These are phyloP conservation scores for Trogon surrucura DNA, from an alignment of 2,113 vertebrate species.

Conservation along the genomic window DNA sequence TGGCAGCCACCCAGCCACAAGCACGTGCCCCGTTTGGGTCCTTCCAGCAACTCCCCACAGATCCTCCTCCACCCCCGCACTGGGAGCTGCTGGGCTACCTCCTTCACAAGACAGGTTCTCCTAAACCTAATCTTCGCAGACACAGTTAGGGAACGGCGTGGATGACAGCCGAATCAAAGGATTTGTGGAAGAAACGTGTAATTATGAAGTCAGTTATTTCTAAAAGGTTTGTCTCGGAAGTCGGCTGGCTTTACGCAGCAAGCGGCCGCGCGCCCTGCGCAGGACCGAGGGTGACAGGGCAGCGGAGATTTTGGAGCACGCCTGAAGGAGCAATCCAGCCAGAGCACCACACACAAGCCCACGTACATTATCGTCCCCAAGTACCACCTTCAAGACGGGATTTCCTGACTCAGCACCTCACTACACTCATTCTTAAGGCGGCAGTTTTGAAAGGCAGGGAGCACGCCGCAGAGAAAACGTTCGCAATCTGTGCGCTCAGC, in stretches of 20 bases:
- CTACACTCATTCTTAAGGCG: not conserved
- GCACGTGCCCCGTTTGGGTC: not conserved
- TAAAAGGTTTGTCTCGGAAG: not conserved
- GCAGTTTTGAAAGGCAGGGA: not conserved
- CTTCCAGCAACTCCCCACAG: not conserved
- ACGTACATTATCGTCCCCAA: fast-evolving
- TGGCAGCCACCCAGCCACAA: not conserved
- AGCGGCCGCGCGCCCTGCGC: fast-evolving
- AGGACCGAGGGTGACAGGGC: fast-evolving
- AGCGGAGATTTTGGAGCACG: not conserved
- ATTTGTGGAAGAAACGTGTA: not conserved
- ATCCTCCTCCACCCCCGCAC: not conserved
- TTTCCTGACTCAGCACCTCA: not conserved
- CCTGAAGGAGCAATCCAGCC: not conserved
- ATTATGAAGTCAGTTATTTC: not conserved
- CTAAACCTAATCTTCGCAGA: not conserved
- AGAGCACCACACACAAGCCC: fast-evolving
- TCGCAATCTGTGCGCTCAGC: not conserved
- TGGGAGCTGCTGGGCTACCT: not conserved
- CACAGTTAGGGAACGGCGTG: not conserved
- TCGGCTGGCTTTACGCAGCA: not conserved
- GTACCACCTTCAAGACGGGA: not conserved
- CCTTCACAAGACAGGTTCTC: not conserved
- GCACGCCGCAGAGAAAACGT: not conserved
- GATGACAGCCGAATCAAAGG: not conserved